Conservation (phyloP, 1,140 invertebrate species). For the Dinoponera quadriceps region DNA sequence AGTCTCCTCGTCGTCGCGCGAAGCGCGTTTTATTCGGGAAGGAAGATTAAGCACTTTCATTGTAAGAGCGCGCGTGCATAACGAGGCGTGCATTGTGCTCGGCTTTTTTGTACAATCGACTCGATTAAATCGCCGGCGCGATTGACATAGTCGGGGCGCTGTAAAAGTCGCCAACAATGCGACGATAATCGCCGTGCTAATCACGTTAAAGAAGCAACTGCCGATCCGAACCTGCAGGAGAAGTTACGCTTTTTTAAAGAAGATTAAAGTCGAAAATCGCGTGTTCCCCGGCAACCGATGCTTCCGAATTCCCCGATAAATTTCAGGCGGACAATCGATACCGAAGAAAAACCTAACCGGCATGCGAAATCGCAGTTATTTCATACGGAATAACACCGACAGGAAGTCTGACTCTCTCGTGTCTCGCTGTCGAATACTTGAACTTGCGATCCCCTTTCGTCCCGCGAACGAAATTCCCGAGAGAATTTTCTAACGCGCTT, state of each 20-base stretch:
- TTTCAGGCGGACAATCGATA: background rate
- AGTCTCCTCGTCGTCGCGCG: conserved; percentile 10
- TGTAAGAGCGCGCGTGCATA: conserved; percentile 65
- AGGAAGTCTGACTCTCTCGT: too few relatives aligned
- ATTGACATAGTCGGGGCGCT: conserved; percentile 30
- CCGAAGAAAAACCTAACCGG: background rate
- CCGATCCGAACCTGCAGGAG: conserved; percentile 3
- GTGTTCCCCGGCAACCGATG: background rate
- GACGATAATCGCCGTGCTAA: conserved; percentile 47
- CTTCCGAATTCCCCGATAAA: background rate
- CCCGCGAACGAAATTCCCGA: too few relatives aligned
- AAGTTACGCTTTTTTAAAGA: conserved; percentile 13
- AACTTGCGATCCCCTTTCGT: too few relatives aligned
- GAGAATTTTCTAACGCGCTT: too few relatives aligned
- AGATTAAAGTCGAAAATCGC: conserved; percentile 30
- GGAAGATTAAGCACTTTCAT: conserved; percentile 54
- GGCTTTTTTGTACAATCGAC: conserved; percentile 59
- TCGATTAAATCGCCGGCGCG: conserved; percentile 58
- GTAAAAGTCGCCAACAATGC: conserved; percentile 48
- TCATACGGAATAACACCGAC: background rate
- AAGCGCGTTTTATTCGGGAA: conserved; percentile 36
- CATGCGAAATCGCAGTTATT: too few relatives aligned
- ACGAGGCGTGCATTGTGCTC: conserved; percentile 60
- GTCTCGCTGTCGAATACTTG: too few relatives aligned
- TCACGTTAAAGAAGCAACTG: conserved; percentile 27